Evolutionary conservation across 2,888 invertebrate species (phyloP).

Genomic region (Zeuzera pyrina): DNA sequence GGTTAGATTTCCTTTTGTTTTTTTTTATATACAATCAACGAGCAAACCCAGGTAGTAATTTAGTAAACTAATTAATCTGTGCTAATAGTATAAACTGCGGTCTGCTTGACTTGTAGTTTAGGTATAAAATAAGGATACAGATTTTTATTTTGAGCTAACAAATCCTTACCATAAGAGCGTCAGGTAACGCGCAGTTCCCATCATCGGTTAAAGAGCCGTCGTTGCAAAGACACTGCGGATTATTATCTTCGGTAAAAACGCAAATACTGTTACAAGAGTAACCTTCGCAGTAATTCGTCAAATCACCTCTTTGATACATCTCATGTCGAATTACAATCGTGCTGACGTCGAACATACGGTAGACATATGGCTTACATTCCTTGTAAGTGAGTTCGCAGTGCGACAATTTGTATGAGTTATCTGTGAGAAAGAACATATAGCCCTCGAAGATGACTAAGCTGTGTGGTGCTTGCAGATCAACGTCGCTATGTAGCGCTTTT

Average conservation of each 20-base stretch:
- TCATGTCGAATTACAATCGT: slow-evolving; percentile 40
- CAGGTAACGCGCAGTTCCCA: slow-evolving; percentile 24
- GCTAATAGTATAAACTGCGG: no score
- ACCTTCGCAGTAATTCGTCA: slow-evolving; percentile 58
- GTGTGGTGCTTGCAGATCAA: slow-evolving; percentile 69
- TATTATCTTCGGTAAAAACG: slow-evolving; percentile 51
- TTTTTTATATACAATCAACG: no score
- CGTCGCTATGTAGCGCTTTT: slow-evolving; percentile 50
- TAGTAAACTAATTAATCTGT: no score
- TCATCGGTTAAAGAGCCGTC: slow-evolving; percentile 44
- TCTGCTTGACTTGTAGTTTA: no score
- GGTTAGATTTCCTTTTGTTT: no score
- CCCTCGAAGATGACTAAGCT: slow-evolving; percentile 83
- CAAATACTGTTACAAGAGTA: slow-evolving; percentile 75
- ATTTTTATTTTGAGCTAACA: no score
- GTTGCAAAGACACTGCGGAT: slow-evolving; percentile 66
- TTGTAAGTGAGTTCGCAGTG: slow-evolving; percentile 75
- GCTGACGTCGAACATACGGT: slow-evolving; percentile 44
- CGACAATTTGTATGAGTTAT: slow-evolving; percentile 66
- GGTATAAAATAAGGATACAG: no score
- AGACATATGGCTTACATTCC: slow-evolving; percentile 55
- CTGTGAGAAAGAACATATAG: slow-evolving; percentile 79
- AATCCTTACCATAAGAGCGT: background rate
- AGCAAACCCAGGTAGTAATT: no score
- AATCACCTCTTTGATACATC: slow-evolving; percentile 35